phyloP scores from a whole-genome alignment of 2,797 vertebrate genomes.

The Pangasius macronema region DNA sequence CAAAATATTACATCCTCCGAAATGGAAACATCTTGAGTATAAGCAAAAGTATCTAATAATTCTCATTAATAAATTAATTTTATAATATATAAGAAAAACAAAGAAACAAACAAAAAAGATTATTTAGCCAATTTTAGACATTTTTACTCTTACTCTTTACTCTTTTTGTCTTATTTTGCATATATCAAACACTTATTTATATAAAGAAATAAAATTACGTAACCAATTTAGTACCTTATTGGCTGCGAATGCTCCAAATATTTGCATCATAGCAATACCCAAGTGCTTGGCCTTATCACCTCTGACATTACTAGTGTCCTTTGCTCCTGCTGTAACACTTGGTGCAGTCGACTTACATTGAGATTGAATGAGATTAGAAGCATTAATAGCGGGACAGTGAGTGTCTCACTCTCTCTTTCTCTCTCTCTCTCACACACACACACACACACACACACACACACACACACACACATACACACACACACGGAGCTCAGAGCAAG shows the following conservation, averaged over 20 bases:
- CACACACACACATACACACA: slow-evolving; percentile 51
- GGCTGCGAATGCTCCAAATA: background rate
- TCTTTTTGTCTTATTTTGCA: background rate
- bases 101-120: background rate
- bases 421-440: background rate
- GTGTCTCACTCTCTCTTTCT: background rate
- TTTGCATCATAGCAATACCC: background rate
- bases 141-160: too few species aligned
- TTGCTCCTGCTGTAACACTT: slow-evolving; percentile 21
- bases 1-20: background rate
- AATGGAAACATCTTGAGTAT: background rate
- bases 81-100: background rate
- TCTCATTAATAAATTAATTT: background rate
- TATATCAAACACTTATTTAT: background rate
- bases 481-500: slow-evolving; percentile 58
- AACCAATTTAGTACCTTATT: background rate
- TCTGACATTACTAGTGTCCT: slow-evolving; percentile 42
- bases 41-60: background rate
- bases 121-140: background rate
- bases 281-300: slow-evolving; percentile 30
- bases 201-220: background rate
- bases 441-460: slow-evolving; percentile 37
- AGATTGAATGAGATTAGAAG: slow-evolving; percentile 60
- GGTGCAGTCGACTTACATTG: slow-evolving; percentile 22
- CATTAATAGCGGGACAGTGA: slow-evolving; percentile 58